These are phyloP conservation scores for Zootermopsis nevadensis DNA, from an alignment of 2,888 invertebrate genomes.

Conservation along the genomic window DNA sequence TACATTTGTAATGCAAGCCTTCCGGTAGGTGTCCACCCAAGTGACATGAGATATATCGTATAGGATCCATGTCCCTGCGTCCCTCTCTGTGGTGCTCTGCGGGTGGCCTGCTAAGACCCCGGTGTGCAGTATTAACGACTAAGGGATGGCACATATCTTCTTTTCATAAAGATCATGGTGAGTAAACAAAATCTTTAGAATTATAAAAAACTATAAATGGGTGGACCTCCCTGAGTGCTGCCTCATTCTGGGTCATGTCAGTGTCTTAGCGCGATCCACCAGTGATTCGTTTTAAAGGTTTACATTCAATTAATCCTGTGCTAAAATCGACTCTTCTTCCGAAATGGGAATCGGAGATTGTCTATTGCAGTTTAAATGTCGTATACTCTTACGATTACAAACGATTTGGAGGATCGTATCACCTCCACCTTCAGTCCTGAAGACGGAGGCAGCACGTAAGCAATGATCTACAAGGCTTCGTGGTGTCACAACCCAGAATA, in stretches of 20 bases:
- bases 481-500: no score
- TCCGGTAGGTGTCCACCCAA: not conserved
- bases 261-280: not conserved
- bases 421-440: no score
- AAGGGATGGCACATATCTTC: constrained; percentile 13
- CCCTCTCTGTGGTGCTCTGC: not conserved
- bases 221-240: not conserved
- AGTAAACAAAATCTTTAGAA: not conserved
- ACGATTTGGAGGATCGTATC: no score
- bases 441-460: no score
- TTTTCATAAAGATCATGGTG: constrained; percentile 10
- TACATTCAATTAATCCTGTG: not conserved
- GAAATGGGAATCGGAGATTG: not conserved
- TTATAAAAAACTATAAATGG: constrained; percentile 7
- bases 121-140: not conserved
- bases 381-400: no score
- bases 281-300: not conserved
- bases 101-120: not conserved
- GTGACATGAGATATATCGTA: constrained; percentile 14
- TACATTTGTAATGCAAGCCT: not conserved
- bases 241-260: not conserved
- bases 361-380: no score
- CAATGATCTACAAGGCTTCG: no score
- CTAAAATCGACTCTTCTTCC: not conserved
- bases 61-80: not conserved